Percentiles rank a stretch among this genome's conserved stretches.
These are phyloP conservation scores for Microplitis mediator DNA, from an alignment of 1,140 invertebrate species.

Conservation along the genomic window DNA sequence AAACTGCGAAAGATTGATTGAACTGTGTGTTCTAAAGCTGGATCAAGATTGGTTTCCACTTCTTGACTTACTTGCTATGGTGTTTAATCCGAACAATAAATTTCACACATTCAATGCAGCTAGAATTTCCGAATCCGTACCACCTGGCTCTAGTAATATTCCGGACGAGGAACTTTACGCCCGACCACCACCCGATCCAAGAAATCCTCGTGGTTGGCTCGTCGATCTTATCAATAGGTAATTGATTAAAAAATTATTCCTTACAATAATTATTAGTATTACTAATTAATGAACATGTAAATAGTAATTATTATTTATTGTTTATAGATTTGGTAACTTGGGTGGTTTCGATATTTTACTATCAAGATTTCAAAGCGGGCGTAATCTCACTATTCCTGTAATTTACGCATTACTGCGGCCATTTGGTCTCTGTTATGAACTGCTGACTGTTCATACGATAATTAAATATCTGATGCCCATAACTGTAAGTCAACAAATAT, in stretches of 20 bases:
- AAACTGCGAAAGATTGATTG: conserved; percentile 90
- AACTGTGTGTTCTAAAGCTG: conserved; percentile 89
- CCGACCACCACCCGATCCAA: conserved; percentile 75
- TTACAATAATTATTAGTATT: neutral
- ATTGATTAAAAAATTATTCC: conserved; percentile 32
- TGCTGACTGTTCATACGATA: conserved; percentile 87
- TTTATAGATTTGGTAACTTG: conserved; percentile 79
- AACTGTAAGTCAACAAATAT: conserved; percentile 69
- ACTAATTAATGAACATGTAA: neutral
- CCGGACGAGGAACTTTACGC: conserved; percentile 83
- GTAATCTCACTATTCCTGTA: conserved; percentile 77
- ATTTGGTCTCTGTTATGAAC: conserved; percentile 91
- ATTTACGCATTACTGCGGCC: conserved; percentile 87
- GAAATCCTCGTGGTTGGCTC: conserved; percentile 87
- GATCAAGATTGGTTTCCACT: conserved; percentile 92
- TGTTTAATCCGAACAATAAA: conserved; percentile 92
- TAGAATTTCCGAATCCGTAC: conserved; percentile 80
- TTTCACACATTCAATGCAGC: conserved; percentile 93
- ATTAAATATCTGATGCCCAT: conserved; percentile 93
- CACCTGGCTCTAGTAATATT: conserved; percentile 64
- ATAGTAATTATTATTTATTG: conserved; percentile 12
- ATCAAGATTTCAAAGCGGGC: conserved; percentile 81
- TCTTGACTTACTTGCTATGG: conserved; percentile 89
- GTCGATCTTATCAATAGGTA: conserved; percentile 92
- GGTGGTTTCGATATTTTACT: conserved; percentile 88